Base-by-base conservation (phyloP, 2,888 invertebrate genomes). In the Tenthredo mesomela region DNA sequence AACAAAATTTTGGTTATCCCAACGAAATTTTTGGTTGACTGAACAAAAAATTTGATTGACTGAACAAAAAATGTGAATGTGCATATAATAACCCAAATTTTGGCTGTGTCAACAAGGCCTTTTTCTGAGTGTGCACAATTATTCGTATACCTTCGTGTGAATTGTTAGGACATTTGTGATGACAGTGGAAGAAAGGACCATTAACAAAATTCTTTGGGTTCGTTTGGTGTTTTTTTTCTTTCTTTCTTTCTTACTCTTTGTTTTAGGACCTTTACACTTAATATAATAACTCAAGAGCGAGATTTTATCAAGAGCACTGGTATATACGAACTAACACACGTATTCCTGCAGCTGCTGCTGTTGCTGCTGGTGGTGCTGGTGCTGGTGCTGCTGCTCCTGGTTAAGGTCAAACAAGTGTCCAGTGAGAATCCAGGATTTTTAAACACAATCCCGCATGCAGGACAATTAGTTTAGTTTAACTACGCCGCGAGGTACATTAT, bases 381-480 rank as follows among this genome's bases (percentile, higher is more conserved):
- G 29, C 29, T 15, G 73, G 43, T 43, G 73, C 73, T 73, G 73
- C 73, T 43, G n/a, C 73, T 43, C 43, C 21, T 21, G 40, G 15
- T 67, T 67, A 25, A 61, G 67, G 67, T 67, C 67, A 67, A 67
- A 33, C 47, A 54, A 54, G 29, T 85, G 85, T 80, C 86, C 86
- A 71, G 86, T 87, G 85, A 88, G 86, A 86, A 84, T 87, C 87
- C 84, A 85, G 54, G 85, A 78, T 86, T 70, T 85, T 70, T 85
- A 80, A 83, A 84, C 86, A 83, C 84, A 87, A 88, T 88, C 88
- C 88, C 88, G 88, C 88, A 88, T 88, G 82, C 85, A 83, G 77
- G 86, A 86, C 87, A 87, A 88, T 87, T 87, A 84, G 86, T 86
- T 87, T 61, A 82, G 65, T 82, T 80, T 40, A 80, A 80, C 61